Evolutionary conservation across 2,113 vertebrate species (phyloP), one percentile per base, ranked within the genome.

Genomic region (Eulemur rufifrons): DNA sequence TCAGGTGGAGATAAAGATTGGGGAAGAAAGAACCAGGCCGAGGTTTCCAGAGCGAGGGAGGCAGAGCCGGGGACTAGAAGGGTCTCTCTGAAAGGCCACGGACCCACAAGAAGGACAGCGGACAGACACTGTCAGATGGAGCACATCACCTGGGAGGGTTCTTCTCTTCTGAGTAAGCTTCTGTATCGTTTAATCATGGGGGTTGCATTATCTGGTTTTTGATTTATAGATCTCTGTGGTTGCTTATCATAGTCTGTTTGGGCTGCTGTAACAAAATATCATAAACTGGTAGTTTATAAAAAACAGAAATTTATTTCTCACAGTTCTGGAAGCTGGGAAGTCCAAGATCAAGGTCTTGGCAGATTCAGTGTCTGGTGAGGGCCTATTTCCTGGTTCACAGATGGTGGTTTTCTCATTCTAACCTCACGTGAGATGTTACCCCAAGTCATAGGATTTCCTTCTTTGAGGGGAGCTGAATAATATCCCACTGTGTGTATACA

Each of bases 21-120:
- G n/a, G 27, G 50, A 54, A 11, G 9, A 18, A 59, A 8, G n/a
- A 10, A 59, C 14, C 32, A 52, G 59, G 73, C 13, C 29, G 2
- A 50, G 32, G 5, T 12, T 21, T 29, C 11, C 2, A 56, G 45
- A 64, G 25, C 9, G 6, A 18, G n/a, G 3, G 23, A 37, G 29
- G 4, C 17, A 18, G 23, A 15, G 47, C 34, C 0, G 0, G 2
- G 25, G 10, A 3, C 32, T 0, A 9, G 64, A 23, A 73, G 12
- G n/a, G 11, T 39, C 78, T 93, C 5, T 61, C 69, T 20, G 21
- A 27, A 54, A 90, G 20, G 27, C 29, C 37, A 6, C 13, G 6
- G 3, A 74, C 23, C 39, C 25, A 27, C 0, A 3, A 78, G 81
- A 20, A 61, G 73, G 42, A 8, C 45, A 54, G 23, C 0, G 1